Percentiles rank a stretch among this genome's conserved stretches.
phyloP scores from a whole-genome alignment of 2,797 vertebrate genomes.

The Calcarius lapponicus region DNA sequence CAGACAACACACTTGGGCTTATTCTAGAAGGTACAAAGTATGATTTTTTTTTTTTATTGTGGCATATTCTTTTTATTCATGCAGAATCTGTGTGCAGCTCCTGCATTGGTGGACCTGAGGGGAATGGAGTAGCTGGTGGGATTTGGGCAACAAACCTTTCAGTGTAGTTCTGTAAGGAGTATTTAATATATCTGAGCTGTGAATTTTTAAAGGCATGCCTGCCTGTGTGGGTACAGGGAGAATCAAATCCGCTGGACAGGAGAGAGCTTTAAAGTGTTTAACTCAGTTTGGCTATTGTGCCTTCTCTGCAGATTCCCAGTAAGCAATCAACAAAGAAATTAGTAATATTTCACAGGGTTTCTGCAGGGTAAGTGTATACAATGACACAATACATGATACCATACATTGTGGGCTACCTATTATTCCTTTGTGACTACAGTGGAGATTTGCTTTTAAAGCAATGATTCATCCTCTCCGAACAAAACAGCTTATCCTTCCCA shows the following conservation, averaged over 20 bases:
- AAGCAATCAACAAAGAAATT: constrained; percentile 25
- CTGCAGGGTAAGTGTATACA: neutral
- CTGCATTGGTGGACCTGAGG: neutral
- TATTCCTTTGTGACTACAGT: constrained; percentile 24
- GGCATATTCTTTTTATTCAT: neutral
- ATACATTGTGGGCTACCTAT: neutral
- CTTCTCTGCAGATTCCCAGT: neutral
- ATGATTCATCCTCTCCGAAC: constrained; percentile 38
- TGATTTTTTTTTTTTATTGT: neutral
- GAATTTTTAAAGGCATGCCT: neutral
- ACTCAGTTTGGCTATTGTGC: neutral
- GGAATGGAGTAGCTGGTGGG: neutral
- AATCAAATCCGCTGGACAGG: neutral
- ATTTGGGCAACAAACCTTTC: neutral
- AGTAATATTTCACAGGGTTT: neutral
- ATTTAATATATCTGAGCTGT: neutral
- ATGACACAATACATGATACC: constrained; percentile 10
- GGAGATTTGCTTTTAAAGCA: constrained; percentile 44
- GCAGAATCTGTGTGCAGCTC: neutral
- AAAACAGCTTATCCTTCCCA: constrained; percentile 28
- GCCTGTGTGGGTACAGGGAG: neutral
- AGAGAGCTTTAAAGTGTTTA: neutral
- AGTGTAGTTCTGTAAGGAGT: neutral
- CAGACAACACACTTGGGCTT: neutral
- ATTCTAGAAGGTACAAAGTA: neutral